phyloP scores from a whole-genome alignment of 1,140 invertebrate genomes.

The Microplitis demolitor region DNA sequence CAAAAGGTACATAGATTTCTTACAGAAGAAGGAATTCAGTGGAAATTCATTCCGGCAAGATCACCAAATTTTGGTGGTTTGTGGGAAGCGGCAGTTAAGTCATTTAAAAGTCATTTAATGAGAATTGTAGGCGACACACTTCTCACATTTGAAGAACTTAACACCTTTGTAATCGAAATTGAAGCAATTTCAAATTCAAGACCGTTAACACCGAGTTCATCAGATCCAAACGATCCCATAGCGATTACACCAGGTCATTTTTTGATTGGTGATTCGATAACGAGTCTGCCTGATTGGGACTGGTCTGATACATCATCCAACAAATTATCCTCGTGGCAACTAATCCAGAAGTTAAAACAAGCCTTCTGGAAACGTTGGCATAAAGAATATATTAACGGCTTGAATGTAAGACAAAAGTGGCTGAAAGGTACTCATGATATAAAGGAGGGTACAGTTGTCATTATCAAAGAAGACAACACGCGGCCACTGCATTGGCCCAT shows the following conservation, averaged over 20 bases:
- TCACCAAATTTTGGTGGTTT: conserved; percentile 38
- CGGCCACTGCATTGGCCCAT: too few species aligned
- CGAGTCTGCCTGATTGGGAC: conserved; percentile 20
- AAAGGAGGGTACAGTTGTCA: too few species aligned
- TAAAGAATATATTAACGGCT: conserved; percentile 26
- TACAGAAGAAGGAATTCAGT: neutral
- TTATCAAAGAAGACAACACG: too few species aligned
- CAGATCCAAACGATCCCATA: conserved; percentile 27
- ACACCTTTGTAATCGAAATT: conserved; percentile 27
- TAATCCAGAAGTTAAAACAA: conserved; percentile 21
- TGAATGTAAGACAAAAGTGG: conserved; percentile 32
- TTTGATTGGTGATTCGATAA: conserved; percentile 32
- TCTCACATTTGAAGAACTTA: conserved; percentile 38
- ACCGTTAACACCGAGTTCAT: conserved; percentile 38
- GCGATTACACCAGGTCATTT: conserved; percentile 40
- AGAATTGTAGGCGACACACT: conserved; percentile 5
- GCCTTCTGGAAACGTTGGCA: conserved; percentile 30
- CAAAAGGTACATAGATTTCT: neutral
- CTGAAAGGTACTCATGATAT: neutral
- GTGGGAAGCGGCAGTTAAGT: conserved; percentile 41
- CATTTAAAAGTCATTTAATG: conserved; percentile 21
- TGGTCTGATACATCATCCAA: neutral
- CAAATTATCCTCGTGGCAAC: conserved; percentile 31
- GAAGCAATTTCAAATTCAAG: conserved; percentile 30
- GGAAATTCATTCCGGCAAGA: neutral